A percentile compares a stretch with the other conserved stretches of the same genome.
These are phyloP conservation scores for Apodemus speciosus DNA, from an alignment of 2,113 vertebrate species.

Conservation along the genomic window DNA sequence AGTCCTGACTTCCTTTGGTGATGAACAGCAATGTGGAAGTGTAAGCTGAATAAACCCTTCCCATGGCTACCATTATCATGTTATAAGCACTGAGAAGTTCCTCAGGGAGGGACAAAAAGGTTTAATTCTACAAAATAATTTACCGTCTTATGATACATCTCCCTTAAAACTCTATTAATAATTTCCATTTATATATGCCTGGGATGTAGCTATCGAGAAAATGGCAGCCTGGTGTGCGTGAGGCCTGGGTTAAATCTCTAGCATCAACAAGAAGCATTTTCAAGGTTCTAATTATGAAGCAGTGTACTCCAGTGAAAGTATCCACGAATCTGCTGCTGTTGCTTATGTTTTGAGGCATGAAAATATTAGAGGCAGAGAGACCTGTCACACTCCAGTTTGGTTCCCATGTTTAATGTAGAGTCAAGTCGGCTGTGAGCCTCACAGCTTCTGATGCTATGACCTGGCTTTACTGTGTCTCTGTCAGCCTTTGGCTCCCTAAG, in stretches of 20 bases:
- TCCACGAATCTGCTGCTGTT: neutral
- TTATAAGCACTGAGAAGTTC: neutral
- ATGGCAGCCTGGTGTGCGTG: neutral
- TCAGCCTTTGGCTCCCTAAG: neutral
- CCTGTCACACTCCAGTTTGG: neutral
- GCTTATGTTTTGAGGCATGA: conserved; percentile 24
- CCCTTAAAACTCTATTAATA: neutral
- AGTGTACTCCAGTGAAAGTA: neutral
- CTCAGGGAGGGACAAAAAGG: neutral
- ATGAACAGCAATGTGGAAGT: too few relatives aligned
- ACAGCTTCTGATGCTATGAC: neutral
- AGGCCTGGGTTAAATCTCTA: neutral
- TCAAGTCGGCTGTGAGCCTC: neutral
- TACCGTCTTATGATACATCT: neutral
- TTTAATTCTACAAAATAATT: conserved; percentile 39
- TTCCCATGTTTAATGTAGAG: neutral
- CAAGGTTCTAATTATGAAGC: neutral
- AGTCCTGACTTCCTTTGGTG: too few relatives aligned
- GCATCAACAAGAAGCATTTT: neutral
- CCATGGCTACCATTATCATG: neutral
- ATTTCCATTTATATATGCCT: neutral
- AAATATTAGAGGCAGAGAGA: neutral
- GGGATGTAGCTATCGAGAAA: neutral
- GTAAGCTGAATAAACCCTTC: too few relatives aligned
- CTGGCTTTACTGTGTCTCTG: neutral